Base-by-base conservation (phyloP, 2,888 invertebrate genomes). In the Melieria crassipennis region DNA sequence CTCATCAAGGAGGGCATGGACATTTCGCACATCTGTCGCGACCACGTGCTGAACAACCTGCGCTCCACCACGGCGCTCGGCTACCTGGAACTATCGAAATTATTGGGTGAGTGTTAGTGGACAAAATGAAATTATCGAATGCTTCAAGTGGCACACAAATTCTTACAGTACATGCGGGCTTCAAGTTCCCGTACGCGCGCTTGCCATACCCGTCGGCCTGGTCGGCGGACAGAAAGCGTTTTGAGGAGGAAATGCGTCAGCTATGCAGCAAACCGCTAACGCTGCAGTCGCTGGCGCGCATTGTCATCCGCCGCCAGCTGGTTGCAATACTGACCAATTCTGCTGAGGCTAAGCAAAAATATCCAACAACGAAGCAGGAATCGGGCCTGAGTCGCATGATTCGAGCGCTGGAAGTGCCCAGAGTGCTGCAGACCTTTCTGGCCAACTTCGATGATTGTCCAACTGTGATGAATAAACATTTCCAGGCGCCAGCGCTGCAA, bases 1-100 rank as follows among this genome's bases (percentile, higher is more conserved):
- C 75, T 87, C 16, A 77, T 87, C 6, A 84, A 83, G 7, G 87
- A 87, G 69, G 86, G 86, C 7, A 81, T 83, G 9, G 82, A 83
- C 75, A 76, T 85, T 7, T 78, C 79, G 7, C 82, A 84, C 67
- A 79, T 84, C 52, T 80, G 80, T 30, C 72, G 70, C 6, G 81
- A 82, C 11, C 80, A 83, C 76, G 80, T 83, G 4, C 78, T 83
- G 4, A 82, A 82, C 57, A 81, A 82, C 52, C 76, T 86, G 64
- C 73, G 83, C 5, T 74, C 81, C 13, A 77, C 79, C 43, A 61
- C 76, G 56, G 66, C 75, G 45, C 69, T 76, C 4, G 78, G 79
- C 10, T 79, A 78, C 65, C 73, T 81, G 60, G 79, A 81, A 50
- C 80, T 86, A 63, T 77, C 80, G 2, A 80, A 81, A 56, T 74